Conservation (phyloP, 2,113 vertebrate species). For the Prionailurus viverrinus region DNA sequence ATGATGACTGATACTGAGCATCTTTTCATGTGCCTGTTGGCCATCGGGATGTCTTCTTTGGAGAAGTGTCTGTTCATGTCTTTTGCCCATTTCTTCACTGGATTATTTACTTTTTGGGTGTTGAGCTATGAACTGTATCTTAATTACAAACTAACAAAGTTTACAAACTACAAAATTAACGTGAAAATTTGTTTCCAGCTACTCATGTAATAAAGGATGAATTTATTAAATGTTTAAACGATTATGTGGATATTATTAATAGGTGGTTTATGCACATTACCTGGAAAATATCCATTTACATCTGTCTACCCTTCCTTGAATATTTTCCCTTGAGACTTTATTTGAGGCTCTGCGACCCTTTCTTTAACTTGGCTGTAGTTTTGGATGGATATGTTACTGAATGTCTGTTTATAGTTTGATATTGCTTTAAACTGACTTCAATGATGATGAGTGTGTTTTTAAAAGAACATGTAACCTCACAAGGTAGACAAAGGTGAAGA, state of each 20-base stretch:
- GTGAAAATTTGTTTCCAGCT: neutral
- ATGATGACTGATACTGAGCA: too few relatives aligned
- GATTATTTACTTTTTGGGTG: too few relatives aligned
- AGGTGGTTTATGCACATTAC: neutral
- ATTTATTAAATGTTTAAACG: neutral
- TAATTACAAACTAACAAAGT: neutral
- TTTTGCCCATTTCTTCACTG: too few relatives aligned
- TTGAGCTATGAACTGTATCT: neutral
- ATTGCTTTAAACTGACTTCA: neutral
- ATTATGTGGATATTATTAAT: conserved; percentile 6
- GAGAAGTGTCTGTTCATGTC: too few relatives aligned
- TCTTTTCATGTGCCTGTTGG: too few relatives aligned
- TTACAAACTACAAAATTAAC: neutral
- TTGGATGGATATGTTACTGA: neutral
- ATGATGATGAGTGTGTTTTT: neutral
- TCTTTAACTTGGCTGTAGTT: neutral
- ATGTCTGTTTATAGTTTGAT: neutral
- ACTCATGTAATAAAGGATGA: neutral
- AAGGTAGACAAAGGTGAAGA: neutral
- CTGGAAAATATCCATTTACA: conserved; percentile 27
- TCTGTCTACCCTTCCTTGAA: neutral
- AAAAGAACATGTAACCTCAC: neutral
- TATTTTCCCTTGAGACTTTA: neutral
- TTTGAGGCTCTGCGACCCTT: neutral
- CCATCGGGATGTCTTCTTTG: too few relatives aligned